Evolutionary conservation across 2,113 vertebrate genomes (phyloP).

Genomic region (Erythrolamprus reginae): DNA sequence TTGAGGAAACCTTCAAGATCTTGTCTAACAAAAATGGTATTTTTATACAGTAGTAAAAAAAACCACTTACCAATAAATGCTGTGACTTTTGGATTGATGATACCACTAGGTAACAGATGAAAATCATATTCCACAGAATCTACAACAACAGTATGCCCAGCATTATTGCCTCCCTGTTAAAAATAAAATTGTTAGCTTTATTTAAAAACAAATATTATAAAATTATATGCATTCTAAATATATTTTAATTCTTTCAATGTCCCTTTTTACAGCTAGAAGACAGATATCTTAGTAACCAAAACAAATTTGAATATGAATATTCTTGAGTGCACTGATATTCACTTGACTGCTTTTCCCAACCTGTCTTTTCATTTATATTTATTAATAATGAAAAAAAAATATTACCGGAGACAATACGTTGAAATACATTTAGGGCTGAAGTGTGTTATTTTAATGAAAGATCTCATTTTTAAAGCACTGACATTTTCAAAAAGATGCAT

Average conservation of each 20-base stretch:
- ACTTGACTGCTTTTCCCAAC: not conserved
- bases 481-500: not conserved
- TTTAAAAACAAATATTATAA: conserved; percentile 8
- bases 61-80: conserved; percentile 91
- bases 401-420: not conserved
- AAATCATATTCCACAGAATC: conserved; percentile 97
- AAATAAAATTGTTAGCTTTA: not conserved
- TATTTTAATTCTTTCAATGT: not conserved
- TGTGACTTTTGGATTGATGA: conserved; percentile 97
- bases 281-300: not conserved
- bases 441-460: not conserved
- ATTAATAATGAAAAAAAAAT: not conserved
- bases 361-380: not conserved
- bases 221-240: not conserved
- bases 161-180: conserved; percentile 93
- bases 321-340: conserved; percentile 19
- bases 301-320: conserved; percentile 7
- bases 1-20: not conserved
- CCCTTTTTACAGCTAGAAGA: not conserved
- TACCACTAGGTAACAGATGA: conserved; percentile 97
- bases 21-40: not conserved
- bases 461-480: not conserved
- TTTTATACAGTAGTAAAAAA: not conserved
- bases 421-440: not conserved
- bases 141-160: conserved; percentile 96